Evolutionary conservation across 2,888 invertebrate genomes (phyloP), one percentile per base, ranked within the genome.

Genomic region (Caenorhabditis sp.): DNA sequence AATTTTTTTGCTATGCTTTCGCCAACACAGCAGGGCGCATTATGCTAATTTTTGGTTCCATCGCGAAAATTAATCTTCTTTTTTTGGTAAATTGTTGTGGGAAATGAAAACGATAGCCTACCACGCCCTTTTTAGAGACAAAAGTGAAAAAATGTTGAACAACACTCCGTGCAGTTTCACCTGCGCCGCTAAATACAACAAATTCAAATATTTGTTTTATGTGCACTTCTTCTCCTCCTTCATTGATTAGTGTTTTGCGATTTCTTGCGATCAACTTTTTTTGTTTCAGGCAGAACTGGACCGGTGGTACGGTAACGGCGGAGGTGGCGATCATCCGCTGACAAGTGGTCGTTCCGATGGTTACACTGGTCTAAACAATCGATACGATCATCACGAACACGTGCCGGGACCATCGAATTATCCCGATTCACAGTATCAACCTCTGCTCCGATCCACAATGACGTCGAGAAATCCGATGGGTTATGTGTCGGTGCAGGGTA

Each of bases 381-480:
- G 58, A 26, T 71, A 66, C 55, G 60, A 62, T 36, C 62, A 53
- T 53, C 21, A 5, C 8, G 21, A 60, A 43, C 66, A 71, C 24
- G 72, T 72, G n/a, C 73, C 73, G 17, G 73, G 73, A 55, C 68
- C 73, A 17, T 73, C 73, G 5, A 68, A 73, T 59, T 73, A 73
- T 54, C 68, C 68, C 24, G 73, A 68, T n/a, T 8, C 3, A n/a
- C 53, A 53, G 4, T 37, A 55, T 23, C 55, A 24, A 5, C 55
- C 24, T 8, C 17, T 23, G 17, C n/a, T 2, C 6, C 31, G 31
- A 31, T 31, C 31, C 10, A 10, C 24, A 26, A 55, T 10, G 10
- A 26, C 55, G 8, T 3, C 51, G 2, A 6, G 27, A 6, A 64
- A 65, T 23, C 50, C 68, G 51, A 73, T 73, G 68, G 59, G 65